These are phyloP conservation scores for Origma solitaria DNA, from an alignment of 2,113 vertebrate species.

Conservation along the genomic window DNA sequence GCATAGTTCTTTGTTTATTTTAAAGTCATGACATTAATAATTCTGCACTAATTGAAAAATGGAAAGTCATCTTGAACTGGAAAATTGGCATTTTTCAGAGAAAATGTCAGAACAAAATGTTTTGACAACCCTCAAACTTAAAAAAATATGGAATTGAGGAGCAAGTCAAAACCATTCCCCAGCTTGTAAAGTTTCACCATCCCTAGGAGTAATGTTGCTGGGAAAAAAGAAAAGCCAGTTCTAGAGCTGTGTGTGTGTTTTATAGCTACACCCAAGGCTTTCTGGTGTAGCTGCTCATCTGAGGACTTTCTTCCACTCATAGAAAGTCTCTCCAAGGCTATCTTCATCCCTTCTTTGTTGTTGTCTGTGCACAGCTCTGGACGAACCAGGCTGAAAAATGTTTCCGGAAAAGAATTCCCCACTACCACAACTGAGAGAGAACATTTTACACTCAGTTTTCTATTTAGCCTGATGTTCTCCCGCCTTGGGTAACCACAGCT, in stretches of 20 bases:
- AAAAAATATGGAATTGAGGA: background rate
- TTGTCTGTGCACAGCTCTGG: background rate
- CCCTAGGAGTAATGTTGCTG: background rate
- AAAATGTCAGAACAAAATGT: constrained; percentile 49
- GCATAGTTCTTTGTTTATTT: constrained; percentile 8
- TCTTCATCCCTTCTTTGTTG: background rate
- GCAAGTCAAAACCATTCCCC: background rate
- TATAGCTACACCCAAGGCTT: background rate
- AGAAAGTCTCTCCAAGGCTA: background rate
- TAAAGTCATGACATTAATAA: constrained; percentile 13
- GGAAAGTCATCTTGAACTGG: background rate
- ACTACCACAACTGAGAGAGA: background rate
- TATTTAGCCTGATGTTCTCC: background rate
- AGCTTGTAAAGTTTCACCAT: background rate
- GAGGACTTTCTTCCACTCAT: background rate
- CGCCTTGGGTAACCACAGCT: background rate
- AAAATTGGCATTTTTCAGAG: constrained; percentile 43
- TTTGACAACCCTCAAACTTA: constrained; percentile 33
- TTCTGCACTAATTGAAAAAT: constrained; percentile 3
- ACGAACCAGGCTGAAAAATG: background rate
- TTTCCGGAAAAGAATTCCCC: background rate
- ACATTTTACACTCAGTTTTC: background rate
- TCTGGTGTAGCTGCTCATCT: background rate
- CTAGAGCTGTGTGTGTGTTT: background rate
- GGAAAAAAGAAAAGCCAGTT: background rate